A percentile compares a stretch with the other conserved stretches of the same genome.
Evolutionary conservation across 2,888 invertebrate genomes (phyloP).

Genomic region (Temnothorax rugatulus): DNA sequence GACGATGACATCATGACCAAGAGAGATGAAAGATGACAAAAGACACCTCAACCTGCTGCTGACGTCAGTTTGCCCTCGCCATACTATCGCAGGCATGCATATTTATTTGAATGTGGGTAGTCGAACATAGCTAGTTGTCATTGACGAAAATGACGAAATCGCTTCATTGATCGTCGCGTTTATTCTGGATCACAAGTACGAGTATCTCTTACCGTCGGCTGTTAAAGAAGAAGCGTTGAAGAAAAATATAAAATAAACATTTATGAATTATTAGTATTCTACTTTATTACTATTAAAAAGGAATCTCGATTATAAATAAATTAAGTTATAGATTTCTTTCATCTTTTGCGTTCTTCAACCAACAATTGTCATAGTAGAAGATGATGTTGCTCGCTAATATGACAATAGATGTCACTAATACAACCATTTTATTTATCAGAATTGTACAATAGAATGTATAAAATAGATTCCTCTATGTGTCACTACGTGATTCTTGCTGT

Average conservation of each 20-base stretch:
- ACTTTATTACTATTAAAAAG: neutral
- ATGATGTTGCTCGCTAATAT: neutral
- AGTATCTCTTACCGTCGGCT: neutral
- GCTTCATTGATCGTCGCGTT: conserved; percentile 10
- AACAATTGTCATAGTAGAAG: conserved; percentile 25
- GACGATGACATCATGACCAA: conserved; percentile 45
- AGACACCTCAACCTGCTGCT: conserved; percentile 51
- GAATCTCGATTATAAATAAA: neutral
- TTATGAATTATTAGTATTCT: neutral
- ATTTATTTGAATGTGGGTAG: conserved; percentile 36
- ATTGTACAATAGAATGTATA: neutral
- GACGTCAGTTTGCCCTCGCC: conserved; percentile 60
- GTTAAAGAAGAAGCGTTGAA: conserved; percentile 7
- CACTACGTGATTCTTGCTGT: neutral
- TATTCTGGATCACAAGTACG: neutral
- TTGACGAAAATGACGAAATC: conserved; percentile 37
- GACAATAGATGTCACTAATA: neutral
- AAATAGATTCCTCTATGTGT: neutral
- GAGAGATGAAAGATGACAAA: conserved; percentile 36
- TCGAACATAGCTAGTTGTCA: conserved; percentile 19
- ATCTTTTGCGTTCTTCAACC: neutral
- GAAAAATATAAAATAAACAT: neutral
- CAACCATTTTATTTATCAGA: neutral
- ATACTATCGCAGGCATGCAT: conserved; percentile 17
- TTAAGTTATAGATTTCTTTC: neutral